Evolutionary conservation across 2,888 invertebrate genomes (phyloP), one percentile per base, ranked within the genome.

Genomic region (Lobophora halterata): DNA sequence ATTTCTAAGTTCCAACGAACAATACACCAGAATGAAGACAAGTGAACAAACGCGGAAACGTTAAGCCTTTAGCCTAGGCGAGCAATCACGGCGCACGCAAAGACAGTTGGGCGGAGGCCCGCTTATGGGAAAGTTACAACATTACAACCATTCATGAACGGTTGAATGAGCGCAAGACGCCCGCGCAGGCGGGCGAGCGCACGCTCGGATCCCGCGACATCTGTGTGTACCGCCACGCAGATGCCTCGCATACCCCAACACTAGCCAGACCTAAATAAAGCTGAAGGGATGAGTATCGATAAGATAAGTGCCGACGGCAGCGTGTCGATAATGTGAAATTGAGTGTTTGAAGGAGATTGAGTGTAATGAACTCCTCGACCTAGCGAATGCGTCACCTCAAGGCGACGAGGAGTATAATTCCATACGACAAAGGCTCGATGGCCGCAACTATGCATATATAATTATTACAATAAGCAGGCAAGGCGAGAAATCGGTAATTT

Each of bases 401-500:
- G 54, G 49, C 66, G 65, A 60, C 64, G 64, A 62, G 61, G 65
- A 73, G 73, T 64, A 80, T 76, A 76, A 75, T 76, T 79, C 78
- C 77, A 75, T 61, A 66, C 71, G 73, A 78, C 79, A 75, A 70
- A 70, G 68, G 61, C 66, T 38, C 66, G 61, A 68, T 73, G 75
- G 72, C 75, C 76, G 72, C 76, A 74, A 76, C 78, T 72, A 74
- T 80, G 42, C 42, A 80, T 81, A 81, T 82, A 86, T 82, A 85
- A 86, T 86, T 85, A 87, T n/a, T 82, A 81, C 85, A 83, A 81
- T 80, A 86, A 81, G 77, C 79, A 78, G 75, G 77, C 79, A 79
- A 71, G 79, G 75, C 79, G 80, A 85, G 85, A 82, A 82, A 83
- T 83, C 82, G 74, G 82, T 80, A 81, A 86, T 80, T 80, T 82